Conservation (phyloP, 2,888 invertebrate genomes). For the Hydropsyche betteni region DNA sequence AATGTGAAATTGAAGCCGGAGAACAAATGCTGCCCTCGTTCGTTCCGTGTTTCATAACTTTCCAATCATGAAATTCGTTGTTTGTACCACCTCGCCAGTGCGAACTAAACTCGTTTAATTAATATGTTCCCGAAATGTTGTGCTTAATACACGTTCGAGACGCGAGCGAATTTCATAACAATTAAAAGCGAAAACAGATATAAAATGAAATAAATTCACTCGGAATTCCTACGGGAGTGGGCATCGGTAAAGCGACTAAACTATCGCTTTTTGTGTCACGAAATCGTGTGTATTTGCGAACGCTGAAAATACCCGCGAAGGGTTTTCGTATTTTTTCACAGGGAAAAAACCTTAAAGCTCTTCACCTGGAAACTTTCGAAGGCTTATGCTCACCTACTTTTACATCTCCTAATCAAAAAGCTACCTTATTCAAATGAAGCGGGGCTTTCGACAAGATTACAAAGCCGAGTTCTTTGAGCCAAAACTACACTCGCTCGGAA, state of each 20-base stretch:
- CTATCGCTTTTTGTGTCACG: constrained; percentile 18
- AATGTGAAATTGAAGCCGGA: constrained; percentile 25
- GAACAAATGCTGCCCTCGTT: constrained; percentile 25
- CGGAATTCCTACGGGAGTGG: neutral
- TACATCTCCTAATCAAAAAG: constrained; percentile 35
- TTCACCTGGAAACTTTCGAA: constrained; percentile 27
- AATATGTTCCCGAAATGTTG: neutral
- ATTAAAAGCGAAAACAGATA: too few relatives aligned
- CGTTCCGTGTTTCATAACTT: constrained; percentile 26
- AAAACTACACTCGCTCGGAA: constrained; percentile 38
- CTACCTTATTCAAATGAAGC: constrained; percentile 39
- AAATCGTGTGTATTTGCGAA: constrained; percentile 20
- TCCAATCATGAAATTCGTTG: constrained; percentile 23
- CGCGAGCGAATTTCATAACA: too few relatives aligned
- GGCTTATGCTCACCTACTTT: neutral
- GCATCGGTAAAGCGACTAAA: neutral
- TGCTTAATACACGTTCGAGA: too few relatives aligned
- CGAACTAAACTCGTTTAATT: constrained; percentile 13
- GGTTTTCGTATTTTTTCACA: constrained; percentile 12
- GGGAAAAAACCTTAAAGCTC: constrained; percentile 8
- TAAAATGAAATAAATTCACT: neutral
- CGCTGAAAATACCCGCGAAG: constrained; percentile 17
- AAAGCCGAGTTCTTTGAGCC: constrained; percentile 27
- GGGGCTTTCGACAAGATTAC: constrained; percentile 36
- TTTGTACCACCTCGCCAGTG: neutral